Base-by-base conservation (phyloP, 2,888 invertebrate genomes). In the Hetaerina titia region DNA sequence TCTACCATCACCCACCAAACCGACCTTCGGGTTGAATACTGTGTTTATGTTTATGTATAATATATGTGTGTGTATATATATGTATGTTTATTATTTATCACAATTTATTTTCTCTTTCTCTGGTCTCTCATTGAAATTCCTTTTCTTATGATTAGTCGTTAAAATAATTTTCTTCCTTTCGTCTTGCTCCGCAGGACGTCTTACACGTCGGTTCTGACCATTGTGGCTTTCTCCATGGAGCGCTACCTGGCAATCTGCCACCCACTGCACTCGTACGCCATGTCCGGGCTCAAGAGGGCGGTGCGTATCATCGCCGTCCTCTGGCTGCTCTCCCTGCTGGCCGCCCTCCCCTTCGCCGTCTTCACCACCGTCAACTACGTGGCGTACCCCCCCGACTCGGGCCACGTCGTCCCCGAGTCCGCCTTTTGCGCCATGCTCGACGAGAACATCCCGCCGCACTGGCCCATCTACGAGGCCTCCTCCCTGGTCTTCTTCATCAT, bases 241-340 rank as follows among this genome's bases (percentile, higher is more conserved):
- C 97, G 99, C 89, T 99, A 99, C 97, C 97, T 99, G 95, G 99
- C 99, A 64, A 99, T 99, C 96, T 99, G 99, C 96, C 98, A 99
- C 96, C 99, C 99, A 0, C 97, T 99, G 87, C 98, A 98, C 96
- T 97, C 98, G 95, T 98, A 98, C 96, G 98, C 98, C 74, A 98
- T 99, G 98, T 98, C 98, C 0, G 98, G 98, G 1, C 97, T 98
- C 63, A 98, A 98, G 94, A 97, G 99, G n/a, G 98, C 99, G 2
- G 97, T 98, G 64, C 97, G 98, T 95, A 98, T 99, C 95, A 98
- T 99, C 94, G 97, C 98, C 0, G 97, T 97, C 0, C 97, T 99
- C 13, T 99, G 99, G 99, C 96, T 98, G 4, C 96, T 98, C 13
- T 98, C 98, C 0, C 97, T 98, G 90, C 95, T 98, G 31, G 98